A percentile compares a stretch with the other conserved stretches of the same genome.
Evolutionary conservation across 1,140 invertebrate species (phyloP).

Genomic region (Zelostemma sp.): DNA sequence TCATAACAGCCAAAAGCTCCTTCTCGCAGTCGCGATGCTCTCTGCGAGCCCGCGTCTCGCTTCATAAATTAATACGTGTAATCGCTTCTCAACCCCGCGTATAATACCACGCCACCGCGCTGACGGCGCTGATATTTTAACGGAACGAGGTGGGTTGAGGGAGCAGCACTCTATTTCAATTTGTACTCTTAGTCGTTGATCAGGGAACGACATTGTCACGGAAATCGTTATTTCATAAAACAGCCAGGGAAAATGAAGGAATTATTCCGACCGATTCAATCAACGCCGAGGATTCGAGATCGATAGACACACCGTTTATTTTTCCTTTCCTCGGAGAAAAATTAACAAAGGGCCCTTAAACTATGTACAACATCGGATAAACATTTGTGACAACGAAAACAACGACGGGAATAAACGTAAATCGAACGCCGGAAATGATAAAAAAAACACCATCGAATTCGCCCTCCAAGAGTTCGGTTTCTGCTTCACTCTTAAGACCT

Average conservation of each 20-base stretch:
- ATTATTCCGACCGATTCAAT: too few species aligned
- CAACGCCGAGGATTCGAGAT: background rate
- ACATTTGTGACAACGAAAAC: slow-evolving; percentile 1
- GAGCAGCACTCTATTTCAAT: slow-evolving; percentile 6
- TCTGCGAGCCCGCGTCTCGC: slow-evolving; percentile 8
- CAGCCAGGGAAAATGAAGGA: too few species aligned
- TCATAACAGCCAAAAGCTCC: slow-evolving; percentile 27
- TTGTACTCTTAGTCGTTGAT: slow-evolving; percentile 18
- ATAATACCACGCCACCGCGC: slow-evolving; percentile 5
- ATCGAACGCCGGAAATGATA: too few species aligned
- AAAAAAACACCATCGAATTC: too few species aligned
- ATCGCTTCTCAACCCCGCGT: slow-evolving; percentile 34
- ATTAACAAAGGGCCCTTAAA: too few species aligned
- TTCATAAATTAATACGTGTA: slow-evolving; percentile 32
- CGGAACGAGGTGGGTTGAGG: slow-evolving; percentile 16
- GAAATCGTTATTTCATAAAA: slow-evolving; percentile 13
- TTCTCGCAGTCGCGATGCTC: slow-evolving; percentile 15
- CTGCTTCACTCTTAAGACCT: too few species aligned
- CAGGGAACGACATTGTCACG: slow-evolving; percentile 5
- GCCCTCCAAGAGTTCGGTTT: too few species aligned
- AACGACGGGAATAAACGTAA: background rate
- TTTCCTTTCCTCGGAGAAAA: too few species aligned
- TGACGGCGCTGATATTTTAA: slow-evolving; percentile 10
- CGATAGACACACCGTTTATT: background rate
- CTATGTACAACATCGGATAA: too few species aligned